Base-by-base conservation (phyloP, 2,113 vertebrate species). In the Thryonomys swinderianus region DNA sequence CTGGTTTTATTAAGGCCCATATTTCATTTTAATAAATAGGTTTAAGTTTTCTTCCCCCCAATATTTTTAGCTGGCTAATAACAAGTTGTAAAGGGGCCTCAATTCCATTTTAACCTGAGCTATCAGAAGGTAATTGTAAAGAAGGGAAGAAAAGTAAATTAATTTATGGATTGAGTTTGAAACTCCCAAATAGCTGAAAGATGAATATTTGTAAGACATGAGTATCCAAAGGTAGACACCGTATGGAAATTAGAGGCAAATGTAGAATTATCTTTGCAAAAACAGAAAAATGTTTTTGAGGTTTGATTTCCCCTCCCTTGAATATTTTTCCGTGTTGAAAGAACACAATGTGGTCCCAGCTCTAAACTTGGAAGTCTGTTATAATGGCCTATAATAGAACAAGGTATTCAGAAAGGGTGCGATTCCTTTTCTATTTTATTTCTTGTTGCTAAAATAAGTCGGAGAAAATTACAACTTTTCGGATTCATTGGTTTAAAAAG, bases 401-500 rank as follows among this genome's bases (percentile, higher is more conserved):
- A 78, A 51, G 30, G 40, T 90, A 51, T 45, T 61, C 34, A 73
- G 30, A 84, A 80, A 93, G 17, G 23, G 10, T 32, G 73, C 17
- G 80, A 45, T 14, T 71, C 20, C 74, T 85, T 53, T 61, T 90
- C 21, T 51, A 23, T 34, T 79, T 81, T 73, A 71, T 12, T 90
- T 73, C 57, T 37, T n/a, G 57, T 80, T 93, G 32, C 78, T 81
- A 93, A 93, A 84, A 62, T 71, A 71, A 96, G n/a, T 82, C 10
- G 42, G 42, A 92, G 69, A 95, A 91, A 88, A 90, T 88, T 84
- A 37, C 53, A 78, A 32, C 25, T 73, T 89, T 94, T 51, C 84
- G 42, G 73, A 86, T 86, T 93, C 84, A 64, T 92, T 91, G n/a
- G 10, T 73, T 96, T 95, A 48, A 95, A 96, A 95, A 83, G 0